phyloP scores from a whole-genome alignment of 2,113 vertebrate genomes.

The Gymnorhina tibicen region DNA sequence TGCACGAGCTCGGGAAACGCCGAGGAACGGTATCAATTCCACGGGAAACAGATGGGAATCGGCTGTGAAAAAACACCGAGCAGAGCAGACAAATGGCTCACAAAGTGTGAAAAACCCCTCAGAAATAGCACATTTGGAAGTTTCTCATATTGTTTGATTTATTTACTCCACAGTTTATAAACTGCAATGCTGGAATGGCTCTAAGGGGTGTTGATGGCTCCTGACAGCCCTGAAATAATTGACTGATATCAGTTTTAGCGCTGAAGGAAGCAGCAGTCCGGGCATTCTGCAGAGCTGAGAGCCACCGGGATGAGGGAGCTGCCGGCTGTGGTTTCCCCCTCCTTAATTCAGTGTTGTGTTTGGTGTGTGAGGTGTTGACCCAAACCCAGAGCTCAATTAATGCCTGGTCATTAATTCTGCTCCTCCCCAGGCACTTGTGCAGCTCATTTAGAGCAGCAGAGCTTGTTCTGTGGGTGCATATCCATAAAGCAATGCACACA shows the following conservation, averaged over 20 bases:
- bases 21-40: not conserved
- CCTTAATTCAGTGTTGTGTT: not conserved
- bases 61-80: conserved; percentile 13
- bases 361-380: not conserved
- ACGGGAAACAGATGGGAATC: conserved; percentile 24
- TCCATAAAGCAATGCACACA: not conserved
- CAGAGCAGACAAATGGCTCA: conserved; percentile 43
- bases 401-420: no score
- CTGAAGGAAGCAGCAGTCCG: not conserved
- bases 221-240: not conserved
- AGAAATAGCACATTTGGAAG: not conserved
- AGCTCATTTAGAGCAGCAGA: not conserved
- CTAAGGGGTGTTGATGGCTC: not conserved
- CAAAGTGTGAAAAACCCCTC: not conserved
- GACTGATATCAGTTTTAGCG: not conserved
- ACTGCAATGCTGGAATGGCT: not conserved
- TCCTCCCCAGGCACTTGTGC: not conserved
- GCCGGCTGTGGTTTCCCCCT: not conserved
- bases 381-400: not conserved
- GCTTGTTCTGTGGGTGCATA: not conserved
- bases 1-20: not conserved
- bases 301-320: not conserved
- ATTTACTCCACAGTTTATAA: conserved; percentile 5
- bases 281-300: not conserved
- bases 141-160: conserved; percentile 37